A percentile compares a stretch with the other conserved stretches of the same genome.
These are phyloP conservation scores for Alethe castanea DNA, from an alignment of 2,113 vertebrate species.

Conservation along the genomic window DNA sequence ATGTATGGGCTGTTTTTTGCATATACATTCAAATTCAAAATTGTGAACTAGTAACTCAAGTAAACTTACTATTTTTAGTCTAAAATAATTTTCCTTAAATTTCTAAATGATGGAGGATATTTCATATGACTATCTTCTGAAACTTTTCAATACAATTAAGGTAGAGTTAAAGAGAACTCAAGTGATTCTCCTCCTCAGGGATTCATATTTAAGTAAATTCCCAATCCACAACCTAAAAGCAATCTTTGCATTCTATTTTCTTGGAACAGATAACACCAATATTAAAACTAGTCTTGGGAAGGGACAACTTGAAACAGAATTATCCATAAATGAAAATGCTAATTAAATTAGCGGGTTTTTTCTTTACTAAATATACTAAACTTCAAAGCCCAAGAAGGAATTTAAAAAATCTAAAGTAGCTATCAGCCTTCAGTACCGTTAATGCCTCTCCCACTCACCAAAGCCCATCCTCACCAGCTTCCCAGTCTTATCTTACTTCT, in stretches of 20 bases:
- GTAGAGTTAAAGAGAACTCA: neutral
- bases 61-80: neutral
- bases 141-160: neutral
- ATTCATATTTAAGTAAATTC: neutral
- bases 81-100: neutral
- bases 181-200: neutral
- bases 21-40: neutral
- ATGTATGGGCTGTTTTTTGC: neutral
- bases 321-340: slow-evolving; percentile 1
- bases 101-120: neutral
- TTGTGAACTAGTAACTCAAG: neutral
- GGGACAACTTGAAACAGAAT: slow-evolving; percentile 5
- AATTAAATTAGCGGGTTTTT: neutral
- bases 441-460: neutral
- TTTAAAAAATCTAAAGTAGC: neutral
- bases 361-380: neutral
- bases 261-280: neutral
- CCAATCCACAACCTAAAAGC: neutral
- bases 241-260: neutral
- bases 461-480: neutral
- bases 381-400: neutral
- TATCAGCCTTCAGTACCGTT: neutral
- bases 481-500: neutral
- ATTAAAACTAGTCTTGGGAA: neutral
- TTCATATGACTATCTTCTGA: neutral